A percentile compares a stretch with the other conserved stretches of the same genome.
phyloP scores from a whole-genome alignment of 2,888 invertebrate species.

The Hyppa rectilinea region DNA sequence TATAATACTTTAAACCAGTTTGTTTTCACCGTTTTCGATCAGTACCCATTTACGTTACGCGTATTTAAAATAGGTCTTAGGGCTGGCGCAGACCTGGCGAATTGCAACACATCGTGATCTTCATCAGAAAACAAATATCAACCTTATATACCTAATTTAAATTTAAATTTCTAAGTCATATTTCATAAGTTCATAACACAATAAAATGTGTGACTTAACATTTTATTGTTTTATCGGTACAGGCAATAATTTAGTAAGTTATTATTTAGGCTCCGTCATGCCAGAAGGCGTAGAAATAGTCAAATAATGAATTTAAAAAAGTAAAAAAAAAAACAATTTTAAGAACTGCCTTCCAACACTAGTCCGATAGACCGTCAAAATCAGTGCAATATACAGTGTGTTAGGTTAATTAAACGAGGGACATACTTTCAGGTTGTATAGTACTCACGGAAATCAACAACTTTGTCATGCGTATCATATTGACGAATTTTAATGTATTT shows the following conservation, averaged over 20 bases:
- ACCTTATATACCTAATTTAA: neutral
- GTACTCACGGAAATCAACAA: too few species aligned
- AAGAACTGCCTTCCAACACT: neutral
- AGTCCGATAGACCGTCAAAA: neutral
- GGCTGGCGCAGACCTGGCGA: neutral
- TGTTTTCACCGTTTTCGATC: conserved; percentile 7
- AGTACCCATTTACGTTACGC: conserved; percentile 33
- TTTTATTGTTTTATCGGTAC: too few species aligned
- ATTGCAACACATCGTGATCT: neutral
- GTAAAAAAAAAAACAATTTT: neutral
- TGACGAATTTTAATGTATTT: too few species aligned
- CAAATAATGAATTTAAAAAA: neutral
- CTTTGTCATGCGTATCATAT: too few species aligned
- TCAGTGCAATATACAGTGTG: too few species aligned
- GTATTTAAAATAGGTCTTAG: neutral
- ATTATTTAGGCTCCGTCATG: too few species aligned
- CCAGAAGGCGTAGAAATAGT: neutral
- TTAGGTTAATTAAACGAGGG: too few species aligned
- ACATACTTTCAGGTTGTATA: too few species aligned
- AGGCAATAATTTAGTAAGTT: too few species aligned
- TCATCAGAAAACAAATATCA: conserved; percentile 7
- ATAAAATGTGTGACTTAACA: too few species aligned
- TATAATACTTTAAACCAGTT: neutral
- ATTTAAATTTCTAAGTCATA: neutral
- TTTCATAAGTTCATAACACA: too few species aligned